Conservation (phyloP, 2,797 vertebrate genomes). For the Streptopelia turtur region DNA sequence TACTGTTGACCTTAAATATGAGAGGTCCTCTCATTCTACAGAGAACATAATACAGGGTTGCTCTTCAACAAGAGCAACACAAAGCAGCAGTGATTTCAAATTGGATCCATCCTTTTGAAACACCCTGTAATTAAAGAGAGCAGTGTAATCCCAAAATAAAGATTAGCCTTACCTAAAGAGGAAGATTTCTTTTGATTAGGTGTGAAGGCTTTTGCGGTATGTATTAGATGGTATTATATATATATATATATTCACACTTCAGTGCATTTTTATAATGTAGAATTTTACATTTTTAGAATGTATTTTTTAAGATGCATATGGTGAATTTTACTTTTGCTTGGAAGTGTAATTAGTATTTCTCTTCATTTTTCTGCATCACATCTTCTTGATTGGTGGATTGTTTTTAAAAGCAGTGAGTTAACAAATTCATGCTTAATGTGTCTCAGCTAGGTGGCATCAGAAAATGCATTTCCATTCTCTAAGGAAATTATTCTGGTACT, state of each 20-base stretch:
- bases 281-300: not conserved
- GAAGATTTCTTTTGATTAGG: not conserved
- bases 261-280: not conserved
- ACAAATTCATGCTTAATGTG: not conserved
- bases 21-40: not conserved
- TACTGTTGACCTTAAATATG: not conserved
- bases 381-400: not conserved
- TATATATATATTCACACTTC: too few relatives aligned
- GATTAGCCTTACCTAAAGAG: not conserved
- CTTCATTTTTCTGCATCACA: not conserved
- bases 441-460: not conserved
- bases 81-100: too few relatives aligned
- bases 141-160: not conserved
- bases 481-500: not conserved
- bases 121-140: not conserved
- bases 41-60: not conserved
- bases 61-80: too few relatives aligned
- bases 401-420: not conserved
- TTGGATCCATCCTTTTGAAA: too few relatives aligned
- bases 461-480: not conserved
- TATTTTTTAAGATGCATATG: not conserved
- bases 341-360: not conserved
- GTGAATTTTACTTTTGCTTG: not conserved
- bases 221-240: not conserved
- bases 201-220: not conserved